Percentiles rank a stretch among this genome's conserved stretches.
These are phyloP conservation scores for Zophobas morio DNA, from an alignment of 1,140 invertebrate genomes.

Conservation along the genomic window DNA sequence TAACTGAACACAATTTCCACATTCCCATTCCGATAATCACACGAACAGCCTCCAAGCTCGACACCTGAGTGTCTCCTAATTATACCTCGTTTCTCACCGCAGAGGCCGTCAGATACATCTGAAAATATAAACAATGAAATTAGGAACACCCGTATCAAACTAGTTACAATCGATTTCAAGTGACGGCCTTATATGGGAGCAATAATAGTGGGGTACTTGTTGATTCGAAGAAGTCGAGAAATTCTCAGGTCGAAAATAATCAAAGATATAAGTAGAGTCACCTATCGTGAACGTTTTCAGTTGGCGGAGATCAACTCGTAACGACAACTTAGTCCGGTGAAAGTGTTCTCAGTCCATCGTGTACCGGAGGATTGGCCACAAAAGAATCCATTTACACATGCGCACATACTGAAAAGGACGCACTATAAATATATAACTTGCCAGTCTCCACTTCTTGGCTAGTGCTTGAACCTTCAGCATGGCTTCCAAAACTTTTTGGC, in stretches of 20 bases:
- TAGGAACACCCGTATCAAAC: too few species aligned
- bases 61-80: neutral
- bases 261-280: conserved; percentile 65
- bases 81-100: neutral
- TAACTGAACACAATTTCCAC: neutral
- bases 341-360: conserved; percentile 58
- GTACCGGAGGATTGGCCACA: conserved; percentile 54
- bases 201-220: neutral
- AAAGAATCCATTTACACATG: conserved; percentile 59
- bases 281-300: conserved; percentile 61
- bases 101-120: too few species aligned
- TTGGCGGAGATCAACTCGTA: conserved; percentile 51
- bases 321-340: conserved; percentile 57
- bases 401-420: conserved; percentile 61
- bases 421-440: conserved; percentile 66
- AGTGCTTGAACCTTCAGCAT: conserved; percentile 66
- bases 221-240: conserved; percentile 13
- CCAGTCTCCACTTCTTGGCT: conserved; percentile 66
- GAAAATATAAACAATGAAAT: too few species aligned
- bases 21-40: too few species aligned
- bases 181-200: neutral
- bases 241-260: conserved; percentile 49
- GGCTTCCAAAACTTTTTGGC: conserved; percentile 65
- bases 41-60: neutral
- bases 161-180: neutral